Evolutionary conservation across 2,888 invertebrate species (phyloP), one percentile per base, ranked within the genome.

Genomic region (Acleris cristana): DNA sequence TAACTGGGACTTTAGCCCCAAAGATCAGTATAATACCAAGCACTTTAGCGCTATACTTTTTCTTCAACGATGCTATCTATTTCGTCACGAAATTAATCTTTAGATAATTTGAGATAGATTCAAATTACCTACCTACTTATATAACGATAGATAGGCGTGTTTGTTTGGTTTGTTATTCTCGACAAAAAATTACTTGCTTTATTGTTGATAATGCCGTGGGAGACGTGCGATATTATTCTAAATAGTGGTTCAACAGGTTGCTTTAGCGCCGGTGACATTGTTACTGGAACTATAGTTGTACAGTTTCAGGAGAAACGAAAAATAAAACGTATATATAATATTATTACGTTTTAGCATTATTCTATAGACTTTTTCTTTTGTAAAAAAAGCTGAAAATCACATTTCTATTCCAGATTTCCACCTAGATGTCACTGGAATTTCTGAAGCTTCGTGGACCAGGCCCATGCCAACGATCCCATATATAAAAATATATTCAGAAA

Each of bases 381-480:
- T 48, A 48, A n/a, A n/a, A 48, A n/a, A 7, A 48, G 21, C 8
- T 61, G 23, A 45, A 30, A 64, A 48, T 26, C 21, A 65, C 7
- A 23, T 69, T 64, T 53, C 53, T 64, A 64, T 87, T 87, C 65
- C 76, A 92, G 92, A 79, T 61, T 80, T 92, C 23, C 76, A 83
- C 69, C 82, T 91, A 49, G 81, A 84, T 75, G 83, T 91, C 4
- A 72, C 74, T 19, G 92, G 92, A 48, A 75, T 71, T 66, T 79
- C 85, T 70, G 87, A 88, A 73, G 90, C 90, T 10, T 80, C 79
- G 58, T 92, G 92, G 92, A 81, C 87, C 0, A 83, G 92, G 70
- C 74, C 87, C 2, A 78, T 78, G 69, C 86, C 92, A 2, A 86
- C 87, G 2, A 73, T 88, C 44, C 92, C 92, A 0, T 90, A 85